Evolutionary conservation across 2,888 invertebrate genomes (phyloP).

Genomic region (Drosophila rubida): DNA sequence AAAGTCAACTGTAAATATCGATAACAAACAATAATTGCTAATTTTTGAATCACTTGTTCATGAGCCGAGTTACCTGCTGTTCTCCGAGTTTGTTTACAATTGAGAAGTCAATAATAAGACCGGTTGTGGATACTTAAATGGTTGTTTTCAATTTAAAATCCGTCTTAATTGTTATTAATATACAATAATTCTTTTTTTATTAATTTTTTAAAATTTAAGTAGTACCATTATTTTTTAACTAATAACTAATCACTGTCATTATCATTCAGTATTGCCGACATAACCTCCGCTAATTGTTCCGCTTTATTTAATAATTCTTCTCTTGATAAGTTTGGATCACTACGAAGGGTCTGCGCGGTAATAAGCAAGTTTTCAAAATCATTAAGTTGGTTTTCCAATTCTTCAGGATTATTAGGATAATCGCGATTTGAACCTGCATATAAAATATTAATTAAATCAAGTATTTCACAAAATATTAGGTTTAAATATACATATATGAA

Average conservation of each 20-base stretch:
- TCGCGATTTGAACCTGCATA: constrained; percentile 24
- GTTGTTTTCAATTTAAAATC: not conserved
- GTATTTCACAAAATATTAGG: not conserved
- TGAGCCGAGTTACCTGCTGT: not conserved
- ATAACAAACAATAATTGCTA: not conserved
- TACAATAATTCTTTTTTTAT: not conserved
- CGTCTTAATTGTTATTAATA: not conserved
- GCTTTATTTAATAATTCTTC: constrained; percentile 67
- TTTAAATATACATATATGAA: not conserved
- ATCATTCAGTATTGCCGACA: constrained; percentile 67
- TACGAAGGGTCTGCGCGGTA: constrained; percentile 63
- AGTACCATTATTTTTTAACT: constrained; percentile 1
- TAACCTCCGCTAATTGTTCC: constrained; percentile 59
- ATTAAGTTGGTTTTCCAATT: constrained; percentile 60
- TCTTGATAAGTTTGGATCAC: constrained; percentile 50
- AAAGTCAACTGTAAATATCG: not conserved
- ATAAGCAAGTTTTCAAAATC: constrained; percentile 67
- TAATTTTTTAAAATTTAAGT: not conserved
- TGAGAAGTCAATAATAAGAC: not conserved
- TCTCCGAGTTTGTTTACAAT: not conserved
- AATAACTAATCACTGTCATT: constrained; percentile 60
- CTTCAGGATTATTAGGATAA: constrained; percentile 43
- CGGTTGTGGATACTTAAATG: not conserved
- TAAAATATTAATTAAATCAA: not conserved
- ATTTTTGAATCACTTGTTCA: not conserved